A percentile compares a stretch with the other conserved stretches of the same genome.
Conservation (phyloP, 2,797 vertebrate genomes). For the Poeciliopsis infans region DNA sequence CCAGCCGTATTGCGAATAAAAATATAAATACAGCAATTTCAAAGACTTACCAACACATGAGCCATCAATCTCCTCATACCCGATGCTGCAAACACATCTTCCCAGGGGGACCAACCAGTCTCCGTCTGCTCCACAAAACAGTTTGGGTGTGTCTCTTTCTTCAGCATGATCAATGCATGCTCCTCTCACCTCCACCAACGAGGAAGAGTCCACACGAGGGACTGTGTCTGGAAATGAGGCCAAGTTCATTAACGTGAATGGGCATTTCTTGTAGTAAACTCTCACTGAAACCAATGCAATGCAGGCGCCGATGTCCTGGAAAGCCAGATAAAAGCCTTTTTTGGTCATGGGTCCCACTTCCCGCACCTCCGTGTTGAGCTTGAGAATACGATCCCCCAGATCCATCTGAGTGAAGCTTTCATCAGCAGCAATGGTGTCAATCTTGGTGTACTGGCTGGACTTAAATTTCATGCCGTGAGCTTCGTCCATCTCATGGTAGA, state of each 20-base stretch:
- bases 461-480: conserved; percentile 89
- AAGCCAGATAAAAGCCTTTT: conserved; percentile 94
- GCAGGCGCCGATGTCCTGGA: conserved; percentile 96
- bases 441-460: conserved; percentile 89
- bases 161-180: conserved; percentile 93
- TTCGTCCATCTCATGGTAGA: conserved; percentile 92
- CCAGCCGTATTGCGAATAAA: not conserved
- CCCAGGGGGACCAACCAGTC: conserved; percentile 96
- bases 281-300: conserved; percentile 94
- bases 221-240: conserved; percentile 95
- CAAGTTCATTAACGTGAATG: conserved; percentile 91
- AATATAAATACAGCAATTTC: not conserved
- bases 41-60: conserved; percentile 89
- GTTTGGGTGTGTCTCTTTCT: conserved; percentile 91
- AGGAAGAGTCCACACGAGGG: conserved; percentile 93
- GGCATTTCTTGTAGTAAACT: conserved; percentile 96
- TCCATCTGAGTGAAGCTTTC: conserved; percentile 98
- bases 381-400: conserved; percentile 94
- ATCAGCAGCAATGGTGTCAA: conserved; percentile 95
- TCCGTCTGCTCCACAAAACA: conserved; percentile 95
- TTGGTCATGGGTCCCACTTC: conserved; percentile 91
- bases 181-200: conserved; percentile 94
- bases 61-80: conserved; percentile 90
- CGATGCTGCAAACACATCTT: conserved; percentile 90
- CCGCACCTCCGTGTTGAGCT: conserved; percentile 94